phyloP scores from a whole-genome alignment of 2,113 vertebrate genomes.

The Poecilia latipinna region DNA sequence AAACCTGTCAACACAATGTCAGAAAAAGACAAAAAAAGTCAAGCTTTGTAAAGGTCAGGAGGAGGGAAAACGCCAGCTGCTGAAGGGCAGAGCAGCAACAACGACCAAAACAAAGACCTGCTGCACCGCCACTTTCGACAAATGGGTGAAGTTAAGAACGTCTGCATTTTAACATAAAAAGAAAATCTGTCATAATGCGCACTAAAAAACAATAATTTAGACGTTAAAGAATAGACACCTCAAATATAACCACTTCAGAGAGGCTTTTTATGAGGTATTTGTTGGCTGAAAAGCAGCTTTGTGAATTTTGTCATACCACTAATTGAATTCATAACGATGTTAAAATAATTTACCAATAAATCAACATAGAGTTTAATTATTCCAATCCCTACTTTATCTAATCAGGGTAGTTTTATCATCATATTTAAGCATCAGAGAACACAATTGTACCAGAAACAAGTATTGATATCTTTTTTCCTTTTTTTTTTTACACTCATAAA shows the following conservation, averaged over 20 bases:
- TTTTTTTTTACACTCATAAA: not conserved
- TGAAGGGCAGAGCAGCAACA: constrained; percentile 35
- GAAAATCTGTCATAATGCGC: not conserved
- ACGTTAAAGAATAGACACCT: not conserved
- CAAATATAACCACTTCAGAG: not conserved
- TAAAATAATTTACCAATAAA: too few relatives aligned
- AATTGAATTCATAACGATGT: not conserved
- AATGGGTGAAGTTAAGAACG: constrained; percentile 24
- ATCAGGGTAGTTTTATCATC: too few relatives aligned
- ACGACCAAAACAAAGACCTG: constrained; percentile 40
- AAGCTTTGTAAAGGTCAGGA: constrained; percentile 72
- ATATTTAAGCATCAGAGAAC: not conserved
- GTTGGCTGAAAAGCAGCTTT: not conserved
- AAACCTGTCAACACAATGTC: constrained; percentile 52
- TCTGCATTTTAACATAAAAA: not conserved
- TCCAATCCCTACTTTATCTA: too few relatives aligned
- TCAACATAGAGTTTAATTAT: too few relatives aligned
- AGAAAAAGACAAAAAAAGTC: constrained; percentile 43
- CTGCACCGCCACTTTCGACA: constrained; percentile 44
- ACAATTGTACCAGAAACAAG: not conserved
- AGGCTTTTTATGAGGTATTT: not conserved
- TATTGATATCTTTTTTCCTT: not conserved
- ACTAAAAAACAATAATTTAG: not conserved
- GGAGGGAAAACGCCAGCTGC: constrained; percentile 55
- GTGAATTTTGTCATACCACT: not conserved